Percentiles rank a stretch among this genome's conserved stretches.
These are phyloP conservation scores for Corvus cornix DNA, from an alignment of 2,113 vertebrate genomes.

Conservation along the genomic window DNA sequence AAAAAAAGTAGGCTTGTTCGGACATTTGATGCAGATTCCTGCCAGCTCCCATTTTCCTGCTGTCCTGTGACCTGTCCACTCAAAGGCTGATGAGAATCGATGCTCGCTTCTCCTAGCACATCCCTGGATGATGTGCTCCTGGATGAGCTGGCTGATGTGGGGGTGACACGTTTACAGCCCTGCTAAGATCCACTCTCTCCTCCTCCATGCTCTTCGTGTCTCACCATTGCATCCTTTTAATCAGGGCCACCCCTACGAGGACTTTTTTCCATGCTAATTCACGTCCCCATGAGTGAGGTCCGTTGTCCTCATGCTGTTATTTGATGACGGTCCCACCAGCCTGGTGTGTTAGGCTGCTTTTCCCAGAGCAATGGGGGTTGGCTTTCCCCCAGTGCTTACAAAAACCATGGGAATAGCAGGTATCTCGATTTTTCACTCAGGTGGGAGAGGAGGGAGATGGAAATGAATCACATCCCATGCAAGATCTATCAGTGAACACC, in stretches of 20 bases:
- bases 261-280: background rate
- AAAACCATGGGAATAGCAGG: background rate
- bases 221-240: background rate
- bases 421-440: background rate
- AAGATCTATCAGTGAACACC: background rate
- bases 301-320: rapidly evolving
- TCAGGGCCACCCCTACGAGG: background rate
- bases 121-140: background rate
- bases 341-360: rapidly evolving
- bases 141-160: background rate
- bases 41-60: constrained; percentile 54
- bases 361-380: background rate
- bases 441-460: background rate
- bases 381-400: background rate
- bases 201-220: background rate
- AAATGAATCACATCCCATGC: background rate
- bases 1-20: background rate
- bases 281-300: rapidly evolving
- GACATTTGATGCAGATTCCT: constrained; percentile 35
- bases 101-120: background rate
- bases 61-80: constrained; percentile 14
- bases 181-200: background rate
- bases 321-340: background rate
- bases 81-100: constrained; percentile 56
- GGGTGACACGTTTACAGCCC: background rate